Percentiles rank a stretch among this genome's conserved stretches.
These are phyloP conservation scores for Trogon surrucura DNA, from an alignment of 2,113 vertebrate species.

Conservation along the genomic window DNA sequence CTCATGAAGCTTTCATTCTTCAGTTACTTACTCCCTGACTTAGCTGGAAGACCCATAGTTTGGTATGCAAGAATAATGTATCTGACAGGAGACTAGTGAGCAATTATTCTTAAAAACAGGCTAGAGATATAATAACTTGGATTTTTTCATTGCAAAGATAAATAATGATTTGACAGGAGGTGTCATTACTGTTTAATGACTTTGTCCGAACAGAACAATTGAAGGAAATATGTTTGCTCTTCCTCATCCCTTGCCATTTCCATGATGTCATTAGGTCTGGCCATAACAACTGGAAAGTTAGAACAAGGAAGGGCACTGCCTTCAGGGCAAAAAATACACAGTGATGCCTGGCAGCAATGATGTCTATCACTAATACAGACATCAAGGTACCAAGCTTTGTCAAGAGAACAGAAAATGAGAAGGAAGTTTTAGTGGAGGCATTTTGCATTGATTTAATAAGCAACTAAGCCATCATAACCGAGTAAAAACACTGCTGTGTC, in stretches of 20 bases:
- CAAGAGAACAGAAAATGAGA: background rate
- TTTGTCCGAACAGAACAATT: conserved; percentile 60
- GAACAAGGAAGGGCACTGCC: background rate
- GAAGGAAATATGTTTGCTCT: conserved; percentile 63
- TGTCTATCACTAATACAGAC: background rate
- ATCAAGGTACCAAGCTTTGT: background rate
- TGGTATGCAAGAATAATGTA: background rate
- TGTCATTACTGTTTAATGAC: conserved; percentile 59
- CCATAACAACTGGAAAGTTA: conserved; percentile 46
- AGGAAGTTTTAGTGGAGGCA: background rate
- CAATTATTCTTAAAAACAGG: background rate
- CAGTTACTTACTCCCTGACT: background rate
- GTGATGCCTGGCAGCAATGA: rapidly evolving
- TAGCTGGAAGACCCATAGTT: background rate
- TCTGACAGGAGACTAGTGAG: background rate
- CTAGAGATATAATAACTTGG: background rate
- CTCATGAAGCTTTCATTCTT: background rate
- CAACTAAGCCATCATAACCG: background rate
- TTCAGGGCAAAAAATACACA: background rate
- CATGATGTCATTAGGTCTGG: conserved; percentile 57
- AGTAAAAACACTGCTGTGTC: background rate
- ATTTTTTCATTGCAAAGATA: conserved; percentile 41
- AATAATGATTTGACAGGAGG: conserved; percentile 53
- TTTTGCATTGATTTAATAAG: background rate
- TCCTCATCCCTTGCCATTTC: conserved; percentile 48